phyloP scores from a whole-genome alignment of 2,113 vertebrate genomes.

The Scopus umbretta region DNA sequence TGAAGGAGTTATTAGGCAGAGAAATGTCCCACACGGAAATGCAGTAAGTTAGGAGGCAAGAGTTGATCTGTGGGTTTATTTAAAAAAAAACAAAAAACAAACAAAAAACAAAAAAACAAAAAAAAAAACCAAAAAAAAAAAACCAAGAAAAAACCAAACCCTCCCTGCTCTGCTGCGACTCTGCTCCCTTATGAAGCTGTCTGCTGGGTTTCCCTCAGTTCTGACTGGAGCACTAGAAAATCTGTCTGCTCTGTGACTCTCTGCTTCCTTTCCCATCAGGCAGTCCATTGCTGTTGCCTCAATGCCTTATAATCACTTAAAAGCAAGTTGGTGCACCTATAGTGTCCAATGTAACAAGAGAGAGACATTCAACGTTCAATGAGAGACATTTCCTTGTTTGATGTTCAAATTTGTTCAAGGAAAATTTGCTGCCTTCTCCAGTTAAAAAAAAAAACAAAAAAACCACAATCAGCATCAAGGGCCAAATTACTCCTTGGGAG shows the following conservation, averaged over 20 bases:
- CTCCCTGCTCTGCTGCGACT: neutral
- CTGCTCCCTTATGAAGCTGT: neutral
- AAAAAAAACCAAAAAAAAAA: too few relatives aligned
- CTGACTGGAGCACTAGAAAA: neutral
- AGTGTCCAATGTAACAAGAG: fast-evolving
- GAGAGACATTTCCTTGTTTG: too few relatives aligned
- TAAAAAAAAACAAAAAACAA: too few relatives aligned
- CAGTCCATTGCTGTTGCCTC: neutral
- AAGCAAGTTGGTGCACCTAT: neutral
- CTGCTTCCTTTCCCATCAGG: neutral
- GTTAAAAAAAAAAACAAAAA: too few relatives aligned
- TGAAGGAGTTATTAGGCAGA: neutral
- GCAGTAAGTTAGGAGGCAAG: neutral
- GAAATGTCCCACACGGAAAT: neutral
- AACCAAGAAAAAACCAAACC: too few relatives aligned
- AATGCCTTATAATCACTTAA: too few relatives aligned
- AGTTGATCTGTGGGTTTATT: neutral
- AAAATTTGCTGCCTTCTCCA: neutral
- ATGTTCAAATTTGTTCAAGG: neutral
- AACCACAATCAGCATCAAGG: neutral
- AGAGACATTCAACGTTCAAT: too few relatives aligned
- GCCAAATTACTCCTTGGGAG: neutral
- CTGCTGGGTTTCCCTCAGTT: neutral
- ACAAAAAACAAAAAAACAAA: too few relatives aligned
- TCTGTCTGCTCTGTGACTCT: neutral